Base-by-base conservation (phyloP, 1,140 invertebrate species). In the Drosophila trapezifrons region DNA sequence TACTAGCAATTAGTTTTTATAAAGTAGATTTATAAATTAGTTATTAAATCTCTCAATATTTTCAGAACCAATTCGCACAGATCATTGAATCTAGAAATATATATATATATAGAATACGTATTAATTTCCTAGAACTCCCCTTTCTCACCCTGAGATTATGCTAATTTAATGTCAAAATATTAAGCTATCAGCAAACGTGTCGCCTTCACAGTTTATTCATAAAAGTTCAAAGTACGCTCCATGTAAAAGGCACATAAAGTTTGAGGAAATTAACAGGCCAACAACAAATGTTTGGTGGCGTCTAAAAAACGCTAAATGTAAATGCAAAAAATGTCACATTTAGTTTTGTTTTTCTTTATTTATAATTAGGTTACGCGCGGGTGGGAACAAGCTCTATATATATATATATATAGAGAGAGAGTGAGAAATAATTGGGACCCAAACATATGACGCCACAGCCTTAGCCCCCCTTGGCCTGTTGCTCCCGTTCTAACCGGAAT, bases 311-410 rank as follows among this genome's bases (percentile, higher is more conserved):
- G 70, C 64, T 49, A 69, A 76, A 56, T 59, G 54, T 54, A 10
- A 54, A 10, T 7, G 51, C 32, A 69, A 70, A 70, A 60, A 80
- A 78, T 78, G 64, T 87, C 63, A 87, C 76, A 79, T 83, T 64
- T 43, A 67, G 45, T 77, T 72, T 66, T 54, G 32, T 54, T 20
- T 52, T 8, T 18, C n/a, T 17, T 35, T 52, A 45, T 75, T 81
- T 85, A 72, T 86, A 85, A 81, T 86, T 87, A 83, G 80, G 76
- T 87, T 87, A 79, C 83, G 83, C 71, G 79, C 78, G 70, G 78
- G 47, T 87, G 66, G 52, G 27, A 40, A 65, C 72, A 86, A 73
- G 71, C 66, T 82, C 66, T 20, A 12, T 27, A 6, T 25, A 27
- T 17, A 42, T 17, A 42, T 35, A 35, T 12, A 17, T 17, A 18